Conservation (phyloP, 2,113 vertebrate species). For the Varanus komodoensis region DNA sequence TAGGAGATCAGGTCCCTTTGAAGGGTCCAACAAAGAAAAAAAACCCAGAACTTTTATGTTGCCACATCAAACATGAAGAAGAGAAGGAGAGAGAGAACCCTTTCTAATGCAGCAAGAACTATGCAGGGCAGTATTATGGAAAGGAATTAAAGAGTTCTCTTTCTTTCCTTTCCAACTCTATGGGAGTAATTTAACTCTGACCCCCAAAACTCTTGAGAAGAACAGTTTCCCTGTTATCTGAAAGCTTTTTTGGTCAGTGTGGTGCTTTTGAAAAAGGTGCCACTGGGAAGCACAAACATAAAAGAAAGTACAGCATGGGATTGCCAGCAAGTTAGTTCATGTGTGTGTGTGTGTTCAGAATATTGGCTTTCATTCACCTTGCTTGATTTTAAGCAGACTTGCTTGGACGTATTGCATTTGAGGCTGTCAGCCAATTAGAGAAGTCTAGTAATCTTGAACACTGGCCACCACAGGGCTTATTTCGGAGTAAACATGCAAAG, state of each 20-base stretch:
- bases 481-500: neutral
- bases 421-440: neutral
- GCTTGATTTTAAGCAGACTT: neutral
- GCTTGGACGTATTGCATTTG: neutral
- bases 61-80: neutral
- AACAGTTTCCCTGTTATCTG: neutral
- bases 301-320: neutral
- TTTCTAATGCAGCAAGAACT: neutral
- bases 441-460: neutral
- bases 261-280: neutral
- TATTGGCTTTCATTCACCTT: neutral
- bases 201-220: neutral
- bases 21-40: neutral
- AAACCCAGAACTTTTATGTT: neutral
- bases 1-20: neutral
- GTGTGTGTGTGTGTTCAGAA: neutral
- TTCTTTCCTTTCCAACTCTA: neutral
- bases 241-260: neutral
- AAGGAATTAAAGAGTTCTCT: constrained; percentile 11
- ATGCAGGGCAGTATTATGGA: neutral
- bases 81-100: neutral
- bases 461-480: neutral
- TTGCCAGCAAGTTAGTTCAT: neutral
- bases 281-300: neutral
- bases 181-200: neutral